phyloP scores from a whole-genome alignment of 2,113 vertebrate genomes.

The Nothobranchius furzeri region DNA sequence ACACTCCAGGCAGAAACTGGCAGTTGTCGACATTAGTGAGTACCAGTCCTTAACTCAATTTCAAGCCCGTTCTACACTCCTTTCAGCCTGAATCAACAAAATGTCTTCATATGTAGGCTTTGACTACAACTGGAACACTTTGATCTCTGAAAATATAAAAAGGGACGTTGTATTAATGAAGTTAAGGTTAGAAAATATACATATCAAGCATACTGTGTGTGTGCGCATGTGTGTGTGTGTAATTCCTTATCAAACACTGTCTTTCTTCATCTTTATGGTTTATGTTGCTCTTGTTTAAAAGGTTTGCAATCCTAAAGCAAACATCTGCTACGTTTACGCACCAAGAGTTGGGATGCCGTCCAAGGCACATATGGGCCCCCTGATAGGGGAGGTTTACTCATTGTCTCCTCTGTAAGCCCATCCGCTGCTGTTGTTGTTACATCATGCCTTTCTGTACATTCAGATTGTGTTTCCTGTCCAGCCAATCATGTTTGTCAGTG shows the following conservation, averaged over 20 bases:
- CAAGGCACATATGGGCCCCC: constrained; percentile 71
- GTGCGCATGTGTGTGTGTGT: no score
- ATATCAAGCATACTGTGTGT: not conserved
- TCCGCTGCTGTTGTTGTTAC: constrained; percentile 66
- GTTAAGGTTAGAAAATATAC: constrained; percentile 26
- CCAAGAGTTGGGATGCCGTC: constrained; percentile 64
- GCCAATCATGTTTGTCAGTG: constrained; percentile 45
- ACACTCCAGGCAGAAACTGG: constrained; percentile 60
- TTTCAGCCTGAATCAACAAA: constrained; percentile 39
- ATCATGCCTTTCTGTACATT: constrained; percentile 53
- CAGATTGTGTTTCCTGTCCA: constrained; percentile 38
- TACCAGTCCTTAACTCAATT: constrained; percentile 65
- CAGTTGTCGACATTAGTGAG: constrained; percentile 70
- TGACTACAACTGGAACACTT: constrained; percentile 17
- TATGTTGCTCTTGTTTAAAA: constrained; percentile 58
- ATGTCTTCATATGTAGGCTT: constrained; percentile 15
- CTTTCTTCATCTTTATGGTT: constrained; percentile 50
- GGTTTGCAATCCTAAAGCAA: constrained; percentile 62
- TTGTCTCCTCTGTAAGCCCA: constrained; percentile 72
- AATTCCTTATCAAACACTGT: constrained; percentile 5
- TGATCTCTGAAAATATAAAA: constrained; percentile 33
- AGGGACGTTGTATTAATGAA: constrained; percentile 14
- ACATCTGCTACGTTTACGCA: constrained; percentile 73
- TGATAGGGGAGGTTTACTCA: constrained; percentile 71
- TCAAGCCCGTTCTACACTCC: constrained; percentile 27